phyloP scores from a whole-genome alignment of 2,113 vertebrate species.

The Ictidomys tridecemlineatus region DNA sequence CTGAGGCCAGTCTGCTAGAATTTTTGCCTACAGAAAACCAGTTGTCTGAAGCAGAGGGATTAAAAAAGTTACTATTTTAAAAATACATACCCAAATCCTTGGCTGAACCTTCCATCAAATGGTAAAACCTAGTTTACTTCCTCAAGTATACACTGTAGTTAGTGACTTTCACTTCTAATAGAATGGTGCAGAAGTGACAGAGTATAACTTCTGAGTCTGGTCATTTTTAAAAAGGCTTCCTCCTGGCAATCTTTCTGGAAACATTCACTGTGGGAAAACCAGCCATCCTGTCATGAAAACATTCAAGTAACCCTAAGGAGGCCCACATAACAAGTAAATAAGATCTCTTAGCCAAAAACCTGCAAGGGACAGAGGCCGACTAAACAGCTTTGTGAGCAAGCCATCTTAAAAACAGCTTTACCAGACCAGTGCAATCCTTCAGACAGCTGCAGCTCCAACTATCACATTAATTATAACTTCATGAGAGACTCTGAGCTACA shows the following conservation, averaged over 20 bases:
- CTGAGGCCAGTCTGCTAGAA: not conserved
- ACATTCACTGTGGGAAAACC: not conserved
- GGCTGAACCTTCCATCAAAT: not conserved
- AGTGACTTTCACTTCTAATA: not conserved
- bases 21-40: not conserved
- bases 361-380: not conserved
- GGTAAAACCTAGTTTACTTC: not conserved
- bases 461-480: not conserved
- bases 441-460: not conserved
- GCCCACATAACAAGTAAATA: not conserved
- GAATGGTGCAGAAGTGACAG: not conserved
- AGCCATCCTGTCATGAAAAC: not conserved
- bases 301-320: not conserved
- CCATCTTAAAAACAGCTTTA: not conserved
- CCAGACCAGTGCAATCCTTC: not conserved
- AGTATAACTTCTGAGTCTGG: not conserved
- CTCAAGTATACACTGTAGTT: not conserved
- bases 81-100: not conserved
- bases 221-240: not conserved
- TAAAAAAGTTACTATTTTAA: not conserved
- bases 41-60: not conserved
- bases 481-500: not conserved
- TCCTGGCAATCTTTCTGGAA: not conserved
- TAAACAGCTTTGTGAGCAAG: not conserved
- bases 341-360: not conserved